phyloP scores from a whole-genome alignment of 2,888 invertebrate species.

The Drosophila picticornis region DNA sequence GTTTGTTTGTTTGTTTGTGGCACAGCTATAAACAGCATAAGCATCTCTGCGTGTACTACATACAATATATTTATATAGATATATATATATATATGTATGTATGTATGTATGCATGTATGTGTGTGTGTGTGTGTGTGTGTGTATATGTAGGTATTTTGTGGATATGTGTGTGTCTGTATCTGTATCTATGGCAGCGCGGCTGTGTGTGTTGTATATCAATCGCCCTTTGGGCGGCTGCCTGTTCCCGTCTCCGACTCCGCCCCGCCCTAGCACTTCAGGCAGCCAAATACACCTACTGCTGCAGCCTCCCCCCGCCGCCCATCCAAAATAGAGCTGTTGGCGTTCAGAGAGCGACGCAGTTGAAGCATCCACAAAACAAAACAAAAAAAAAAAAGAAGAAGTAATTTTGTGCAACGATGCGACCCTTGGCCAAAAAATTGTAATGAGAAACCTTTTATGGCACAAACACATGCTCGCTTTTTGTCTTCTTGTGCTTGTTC shows the following conservation, averaged over 20 bases:
- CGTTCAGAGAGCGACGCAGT: constrained; percentile 52
- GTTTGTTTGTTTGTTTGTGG: constrained; percentile 39
- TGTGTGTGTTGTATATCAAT: constrained; percentile 68
- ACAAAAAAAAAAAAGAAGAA: constrained; percentile 46
- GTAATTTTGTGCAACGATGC: constrained; percentile 79
- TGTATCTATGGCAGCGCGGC: constrained; percentile 39
- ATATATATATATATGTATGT: constrained; percentile 14
- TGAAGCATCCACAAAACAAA: constrained; percentile 32
- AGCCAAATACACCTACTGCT: constrained; percentile 30
- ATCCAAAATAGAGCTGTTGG: constrained; percentile 44
- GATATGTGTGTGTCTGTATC: constrained; percentile 22
- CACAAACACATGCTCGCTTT: constrained; percentile 75
- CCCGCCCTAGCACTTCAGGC: constrained; percentile 19
- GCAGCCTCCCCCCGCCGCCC: constrained; percentile 1
- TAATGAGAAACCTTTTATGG: constrained; percentile 79
- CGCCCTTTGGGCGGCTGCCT: constrained; percentile 56
- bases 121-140: constrained; percentile 9
- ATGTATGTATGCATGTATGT: constrained; percentile 2
- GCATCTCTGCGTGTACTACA: constrained; percentile 49
- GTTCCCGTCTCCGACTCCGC: constrained; percentile 33
- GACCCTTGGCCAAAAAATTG: constrained; percentile 78
- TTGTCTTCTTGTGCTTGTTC: constrained; percentile 45
- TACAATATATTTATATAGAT: constrained; percentile 7
- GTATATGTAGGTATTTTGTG: constrained; percentile 11
- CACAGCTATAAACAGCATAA: constrained; percentile 64